Base-by-base conservation (phyloP, 2,888 invertebrate species). In the Aethes cnicana region DNA sequence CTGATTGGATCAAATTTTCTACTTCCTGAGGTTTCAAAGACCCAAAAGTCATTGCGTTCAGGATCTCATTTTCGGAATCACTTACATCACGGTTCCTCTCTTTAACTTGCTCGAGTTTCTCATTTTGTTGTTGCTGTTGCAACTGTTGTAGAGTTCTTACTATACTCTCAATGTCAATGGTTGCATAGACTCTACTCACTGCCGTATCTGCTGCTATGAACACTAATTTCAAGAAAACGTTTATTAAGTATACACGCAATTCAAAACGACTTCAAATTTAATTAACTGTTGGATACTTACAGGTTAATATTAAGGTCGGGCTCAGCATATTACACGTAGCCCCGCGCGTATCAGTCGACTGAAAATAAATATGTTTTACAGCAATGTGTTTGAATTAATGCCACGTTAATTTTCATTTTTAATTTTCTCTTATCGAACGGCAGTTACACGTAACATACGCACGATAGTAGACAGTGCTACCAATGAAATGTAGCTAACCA, bases 351-450 rank as follows among this genome's bases (percentile, higher is more conserved):
- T 65, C 57, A 63, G 61, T 55, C 55, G 56, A 57, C 66, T 65
- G 64, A 64, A 63, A 69, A 58, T 58, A 62, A 55, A 50, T 58
- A 64, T 64, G 68, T 73, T 72, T 69, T 66, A 64, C 58, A 46
- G 56, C 54, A 62, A 41, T 65, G 64, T 48, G 48, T 43, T 48
- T 55, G 66, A 61, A 69, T 59, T 71, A 37, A 16, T 72, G 74
- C 67, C 71, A 80, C 74, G 80, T 74, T 70, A 73, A 81, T 83
- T 79, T 80, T 63, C 73, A 72, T 73, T 74, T 84, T 82, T 77
- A 69, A 84, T 77, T 85, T 81, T 63, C 72, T 62, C 64, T 83
- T 83, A 84, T 81, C 82, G 63, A 53, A n/a, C 14, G 17, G 11
- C 16, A 2, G 2, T 0, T 4, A n/a, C 4, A 16, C 17, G 32